Evolutionary conservation across 2,888 invertebrate genomes (phyloP), one percentile per base, ranked within the genome.

Genomic region (Leucoptera coffeella): DNA sequence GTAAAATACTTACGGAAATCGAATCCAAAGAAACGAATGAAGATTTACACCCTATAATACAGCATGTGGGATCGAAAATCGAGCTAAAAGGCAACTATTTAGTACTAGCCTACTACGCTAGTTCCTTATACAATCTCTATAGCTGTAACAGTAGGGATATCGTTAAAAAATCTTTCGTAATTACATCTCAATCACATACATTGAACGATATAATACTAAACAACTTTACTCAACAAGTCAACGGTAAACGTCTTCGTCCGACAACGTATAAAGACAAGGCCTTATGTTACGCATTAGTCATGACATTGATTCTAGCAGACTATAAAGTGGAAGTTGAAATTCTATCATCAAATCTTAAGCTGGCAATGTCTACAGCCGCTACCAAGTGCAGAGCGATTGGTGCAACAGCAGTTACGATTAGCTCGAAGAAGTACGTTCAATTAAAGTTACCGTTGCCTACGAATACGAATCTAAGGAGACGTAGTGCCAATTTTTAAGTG

Each of bases 251-350:
- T 40, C 38, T 0, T 2, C 30, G 69, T 7, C 50, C 67, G 1
- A 37, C 39, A 0, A 54, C 50, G 1, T 55, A 44, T 9, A 59
- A 54, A 33, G 69, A 69, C 23, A 69, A 61, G 29, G 38, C 57
- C 0, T 31, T 67, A 4, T 65, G 65, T 23, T 49, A 62, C 15
- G 51, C 53, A 0, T 40, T 67, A 27, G 61, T 69, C 1, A 50
- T 62, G 12, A 32, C 60, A 12, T 35, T 67, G 11, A 29, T 67
- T 2, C 38, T 69, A 11, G 64, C 57, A 35, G 50, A 57, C 30
- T 53, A 43, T 19, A 61, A 56, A 32, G 44, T 59, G 36, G 47
- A 53, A 1, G 30, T 62, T 4, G 54, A 55, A 1, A 38, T 39
- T 2, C 31, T 69, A 1, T 50, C 54, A 30, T 44, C 49, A 9